Evolutionary conservation across 2,888 invertebrate genomes (phyloP).

Genomic region (Diarsia dahlii): DNA sequence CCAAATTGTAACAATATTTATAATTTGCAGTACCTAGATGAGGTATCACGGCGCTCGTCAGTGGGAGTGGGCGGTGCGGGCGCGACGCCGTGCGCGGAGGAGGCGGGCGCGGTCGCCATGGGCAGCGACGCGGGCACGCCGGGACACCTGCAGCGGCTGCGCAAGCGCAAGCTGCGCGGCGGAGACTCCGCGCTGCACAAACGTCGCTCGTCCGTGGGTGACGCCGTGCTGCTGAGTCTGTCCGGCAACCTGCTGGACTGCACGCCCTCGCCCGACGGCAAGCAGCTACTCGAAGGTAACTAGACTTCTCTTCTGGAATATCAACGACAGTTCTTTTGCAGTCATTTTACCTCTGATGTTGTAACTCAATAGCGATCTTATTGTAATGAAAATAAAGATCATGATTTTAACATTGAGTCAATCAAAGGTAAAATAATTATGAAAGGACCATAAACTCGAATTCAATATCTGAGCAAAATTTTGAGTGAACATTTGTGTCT

Average conservation of each 20-base stretch:
- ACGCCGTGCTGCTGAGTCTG: slow-evolving; percentile 95
- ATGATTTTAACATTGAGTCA: background rate
- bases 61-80: slow-evolving; percentile 76
- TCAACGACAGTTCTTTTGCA: background rate
- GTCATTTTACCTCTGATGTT: background rate
- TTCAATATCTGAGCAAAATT: background rate
- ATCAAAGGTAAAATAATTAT: background rate
- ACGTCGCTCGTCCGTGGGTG: slow-evolving; percentile 96
- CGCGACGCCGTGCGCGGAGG: slow-evolving; percentile 58
- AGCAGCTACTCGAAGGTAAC: slow-evolving; percentile 89
- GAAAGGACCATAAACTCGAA: background rate
- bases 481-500: background rate
- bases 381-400: background rate
- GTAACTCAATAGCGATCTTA: background rate
- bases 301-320: background rate
- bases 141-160: slow-evolving; percentile 88
- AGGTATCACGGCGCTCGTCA: slow-evolving; percentile 88
- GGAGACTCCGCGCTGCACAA: slow-evolving; percentile 92
- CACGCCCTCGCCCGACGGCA: slow-evolving; percentile 95
- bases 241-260: slow-evolving; percentile 97
- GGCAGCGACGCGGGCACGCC: slow-evolving; percentile 77
- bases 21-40: slow-evolving; percentile 83
- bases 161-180: slow-evolving; percentile 95
- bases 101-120: slow-evolving; percentile 56
- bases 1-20: background rate